Evolutionary conservation across 2,113 vertebrate genomes (phyloP).

Genomic region (Ovibos moschatus): DNA sequence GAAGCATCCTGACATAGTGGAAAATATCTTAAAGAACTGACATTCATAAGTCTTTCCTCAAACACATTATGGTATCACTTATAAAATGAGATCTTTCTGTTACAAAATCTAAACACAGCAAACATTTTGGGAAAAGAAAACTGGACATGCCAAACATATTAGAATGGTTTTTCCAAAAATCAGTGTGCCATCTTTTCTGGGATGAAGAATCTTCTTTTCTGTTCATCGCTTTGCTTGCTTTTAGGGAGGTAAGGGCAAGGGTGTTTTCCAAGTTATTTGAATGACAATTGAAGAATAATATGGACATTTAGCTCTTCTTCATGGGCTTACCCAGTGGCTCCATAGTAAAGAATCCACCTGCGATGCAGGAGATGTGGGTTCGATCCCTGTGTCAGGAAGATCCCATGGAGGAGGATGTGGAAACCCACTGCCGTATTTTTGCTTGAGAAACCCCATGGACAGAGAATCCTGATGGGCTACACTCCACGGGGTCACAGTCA

Average conservation of each 20-base stretch:
- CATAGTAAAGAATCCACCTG: background rate
- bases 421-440: background rate
- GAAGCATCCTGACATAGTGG: background rate
- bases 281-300: background rate
- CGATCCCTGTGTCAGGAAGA: background rate
- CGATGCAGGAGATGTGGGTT: background rate
- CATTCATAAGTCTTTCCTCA: background rate
- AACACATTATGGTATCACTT: background rate
- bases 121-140: background rate
- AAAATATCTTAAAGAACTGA: background rate
- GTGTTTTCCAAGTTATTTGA: conserved; percentile 7
- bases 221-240: background rate
- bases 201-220: background rate
- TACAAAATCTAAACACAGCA: background rate
- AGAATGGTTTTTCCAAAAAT: background rate
- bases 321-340: background rate
- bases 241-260: background rate
- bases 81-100: conserved; percentile 8
- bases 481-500: background rate
- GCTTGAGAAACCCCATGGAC: background rate
- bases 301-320: background rate
- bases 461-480: background rate
- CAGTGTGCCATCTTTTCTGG: background rate
- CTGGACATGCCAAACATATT: background rate
- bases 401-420: background rate